Percentiles rank a stretch among this genome's conserved stretches.
phyloP scores from a whole-genome alignment of 2,113 vertebrate genomes.

The Scopus umbretta region DNA sequence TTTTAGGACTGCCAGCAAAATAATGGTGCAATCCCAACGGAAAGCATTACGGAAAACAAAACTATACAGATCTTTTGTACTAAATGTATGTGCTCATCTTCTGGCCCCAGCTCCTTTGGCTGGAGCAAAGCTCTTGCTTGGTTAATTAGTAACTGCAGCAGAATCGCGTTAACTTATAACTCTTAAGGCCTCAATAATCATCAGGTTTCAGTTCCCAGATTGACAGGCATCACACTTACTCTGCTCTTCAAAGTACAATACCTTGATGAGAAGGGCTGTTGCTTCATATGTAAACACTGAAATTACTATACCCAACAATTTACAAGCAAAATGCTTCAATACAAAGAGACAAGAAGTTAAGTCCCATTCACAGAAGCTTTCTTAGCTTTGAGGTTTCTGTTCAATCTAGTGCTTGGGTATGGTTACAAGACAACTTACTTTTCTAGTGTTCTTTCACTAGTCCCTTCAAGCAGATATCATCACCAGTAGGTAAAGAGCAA shows the following conservation, averaged over 20 bases:
- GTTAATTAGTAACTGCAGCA: constrained; percentile 51
- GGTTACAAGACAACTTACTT: not conserved
- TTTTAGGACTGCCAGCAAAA: not conserved
- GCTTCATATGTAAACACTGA: not conserved
- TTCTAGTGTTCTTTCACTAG: not conserved
- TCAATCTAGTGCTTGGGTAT: not conserved
- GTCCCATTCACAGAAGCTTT: not conserved
- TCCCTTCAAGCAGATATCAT: not conserved
- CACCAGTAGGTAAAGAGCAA: not conserved
- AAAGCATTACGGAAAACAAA: not conserved
- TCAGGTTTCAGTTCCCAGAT: not conserved
- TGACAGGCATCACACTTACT: not conserved
- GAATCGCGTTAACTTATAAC: not conserved
- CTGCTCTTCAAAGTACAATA: not conserved
- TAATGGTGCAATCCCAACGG: not conserved
- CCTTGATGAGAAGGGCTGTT: not conserved
- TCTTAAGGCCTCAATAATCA: not conserved
- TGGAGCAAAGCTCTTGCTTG: not conserved
- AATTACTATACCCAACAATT: not conserved
- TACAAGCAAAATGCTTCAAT: not conserved
- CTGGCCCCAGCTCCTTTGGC: not conserved
- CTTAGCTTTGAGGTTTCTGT: not conserved
- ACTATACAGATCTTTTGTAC: not conserved
- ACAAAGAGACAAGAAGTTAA: not conserved
- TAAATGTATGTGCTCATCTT: not conserved